Evolutionary conservation across 2,888 invertebrate genomes (phyloP), one percentile per base, ranked within the genome.

Genomic region (Lepidocyrtoides sp.): DNA sequence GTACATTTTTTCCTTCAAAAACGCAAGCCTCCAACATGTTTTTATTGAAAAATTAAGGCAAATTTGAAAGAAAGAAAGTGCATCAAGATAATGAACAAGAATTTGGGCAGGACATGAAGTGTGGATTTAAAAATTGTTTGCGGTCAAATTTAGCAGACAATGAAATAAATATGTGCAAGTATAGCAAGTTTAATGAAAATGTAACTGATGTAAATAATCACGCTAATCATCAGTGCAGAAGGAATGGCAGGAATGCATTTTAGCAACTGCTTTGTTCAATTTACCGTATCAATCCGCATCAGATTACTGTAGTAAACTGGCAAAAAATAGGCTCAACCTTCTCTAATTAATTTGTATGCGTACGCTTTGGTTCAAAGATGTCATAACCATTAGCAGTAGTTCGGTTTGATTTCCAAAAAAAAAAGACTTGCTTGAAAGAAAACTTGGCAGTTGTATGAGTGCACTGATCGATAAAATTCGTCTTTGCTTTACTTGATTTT

Each of bases 11-110:
- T 69, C 2, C 4, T 41, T 20, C 1, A n/a, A 0, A 66, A 26
- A 14, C 17, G 10, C 12, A 26, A 63, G 17, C 41, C 69, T 20
- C 69, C 41, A 36, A 69, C 41, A 26, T 20, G 17, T 0, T 20
- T 69, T 69, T 20, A 41, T 69, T 36, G n/a, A 41, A 48, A 66
- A 66, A 69, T 69, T 36, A 69, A 41, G 41, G 41, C 41, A 69
- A 66, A 66, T 60, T 57, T 60, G 12, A 26, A 23, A 41, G 36
- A 36, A 41, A 69, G 69, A 69, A 69, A 69, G 69, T 69, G 69
- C 69, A 69, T 69, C 69, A 17, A 69, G 69, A 69, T 69, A 69
- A 69, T 69, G 41, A 69, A 69, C 14, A 41, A n/a, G 17, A 17
- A 69, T 41, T 69, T 66, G 66, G 14, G n/a, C 32, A 66, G 29